phyloP scores from a whole-genome alignment of 2,888 invertebrate genomes.

The Lepidonotus clava region DNA sequence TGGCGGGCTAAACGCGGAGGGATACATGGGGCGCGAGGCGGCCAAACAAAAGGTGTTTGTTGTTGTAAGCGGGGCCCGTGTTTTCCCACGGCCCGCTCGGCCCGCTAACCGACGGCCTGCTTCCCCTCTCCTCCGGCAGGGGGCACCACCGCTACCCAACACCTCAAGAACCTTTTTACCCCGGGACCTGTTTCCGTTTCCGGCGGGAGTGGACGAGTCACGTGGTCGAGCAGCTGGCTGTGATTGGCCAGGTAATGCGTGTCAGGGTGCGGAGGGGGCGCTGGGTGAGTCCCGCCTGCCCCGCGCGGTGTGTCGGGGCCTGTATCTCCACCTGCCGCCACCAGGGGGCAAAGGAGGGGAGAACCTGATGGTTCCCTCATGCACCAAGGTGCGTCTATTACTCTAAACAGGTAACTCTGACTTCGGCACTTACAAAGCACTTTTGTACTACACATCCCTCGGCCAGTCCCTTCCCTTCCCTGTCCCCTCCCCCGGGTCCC shows the following conservation, averaged over 20 bases:
- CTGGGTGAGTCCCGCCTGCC: not conserved
- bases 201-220: slow-evolving; percentile 9
- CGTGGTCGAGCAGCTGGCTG: slow-evolving; percentile 13
- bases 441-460: too few relatives aligned
- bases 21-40: slow-evolving; percentile 20
- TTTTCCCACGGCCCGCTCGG: slow-evolving; percentile 19
- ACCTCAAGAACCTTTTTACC: not conserved
- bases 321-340: not conserved
- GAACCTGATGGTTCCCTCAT: not conserved
- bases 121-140: not conserved
- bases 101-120: not conserved
- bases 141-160: not conserved
- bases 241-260: slow-evolving; percentile 34
- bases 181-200: slow-evolving; percentile 27
- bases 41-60: slow-evolving; percentile 42
- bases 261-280: not conserved
- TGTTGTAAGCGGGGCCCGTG: not conserved
- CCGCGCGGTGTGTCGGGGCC: not conserved
- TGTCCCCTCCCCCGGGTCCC: too few relatives aligned
- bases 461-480: too few relatives aligned
- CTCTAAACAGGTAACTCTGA: too few relatives aligned
- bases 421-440: too few relatives aligned
- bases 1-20: not conserved
- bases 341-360: too few relatives aligned
- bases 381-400: slow-evolving; percentile 7